phyloP scores from a whole-genome alignment of 37 sponge, comb jelly and placozoan species.

The Agelas oroides region DNA sequence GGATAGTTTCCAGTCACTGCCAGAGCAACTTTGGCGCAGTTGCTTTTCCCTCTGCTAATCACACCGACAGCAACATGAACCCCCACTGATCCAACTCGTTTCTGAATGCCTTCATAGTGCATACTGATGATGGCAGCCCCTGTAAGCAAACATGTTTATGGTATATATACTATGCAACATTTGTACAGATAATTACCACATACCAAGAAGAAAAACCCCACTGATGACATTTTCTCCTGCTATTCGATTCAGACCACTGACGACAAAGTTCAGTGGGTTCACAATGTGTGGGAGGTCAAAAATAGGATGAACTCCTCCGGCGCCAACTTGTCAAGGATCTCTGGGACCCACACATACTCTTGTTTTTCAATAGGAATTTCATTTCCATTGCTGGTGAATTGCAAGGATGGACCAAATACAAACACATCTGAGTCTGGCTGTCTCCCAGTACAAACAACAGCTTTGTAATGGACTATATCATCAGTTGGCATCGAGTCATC shows the following conservation, averaged over 20 bases:
- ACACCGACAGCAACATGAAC: conserved; percentile 1
- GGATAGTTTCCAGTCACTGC: conserved; percentile 29
- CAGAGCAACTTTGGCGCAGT: conserved; percentile 16
- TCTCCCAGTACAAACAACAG: conserved; percentile 16
- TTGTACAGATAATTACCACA: too few species aligned
- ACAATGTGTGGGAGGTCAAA: background rate
- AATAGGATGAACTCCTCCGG: background rate
- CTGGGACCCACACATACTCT: conserved; percentile 14
- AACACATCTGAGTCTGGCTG: conserved; percentile 36
- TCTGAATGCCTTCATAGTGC: background rate
- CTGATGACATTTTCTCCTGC: conserved; percentile 32
- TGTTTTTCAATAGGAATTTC: background rate
- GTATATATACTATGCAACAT: too few species aligned
- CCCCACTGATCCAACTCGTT: conserved; percentile 1
- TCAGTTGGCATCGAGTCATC: too few species aligned
- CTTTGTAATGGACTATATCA: too few species aligned
- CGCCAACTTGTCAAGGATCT: conserved; percentile 2
- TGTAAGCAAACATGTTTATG: background rate
- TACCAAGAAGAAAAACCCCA: conserved; percentile 14
- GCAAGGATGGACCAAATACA: conserved; percentile 30
- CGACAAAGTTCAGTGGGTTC: background rate
- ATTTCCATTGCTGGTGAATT: background rate
- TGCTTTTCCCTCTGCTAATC: conserved; percentile 35
- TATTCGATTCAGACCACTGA: background rate
- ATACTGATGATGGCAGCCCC: conserved; percentile 22